These are phyloP conservation scores for Melanaphis sacchari DNA, from an alignment of 1,140 invertebrate species.

Conservation along the genomic window DNA sequence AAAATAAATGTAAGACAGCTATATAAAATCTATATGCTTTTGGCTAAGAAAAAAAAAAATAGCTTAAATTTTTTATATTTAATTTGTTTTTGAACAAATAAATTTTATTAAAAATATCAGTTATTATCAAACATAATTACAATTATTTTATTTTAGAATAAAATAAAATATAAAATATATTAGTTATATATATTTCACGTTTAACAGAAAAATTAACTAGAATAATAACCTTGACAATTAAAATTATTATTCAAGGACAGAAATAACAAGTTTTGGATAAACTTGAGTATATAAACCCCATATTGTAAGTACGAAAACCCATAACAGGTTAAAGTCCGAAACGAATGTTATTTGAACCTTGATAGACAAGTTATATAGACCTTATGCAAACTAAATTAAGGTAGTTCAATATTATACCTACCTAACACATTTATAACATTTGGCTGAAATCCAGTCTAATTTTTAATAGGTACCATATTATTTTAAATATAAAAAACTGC, in stretches of 20 bases:
- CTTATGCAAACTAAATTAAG: background rate
- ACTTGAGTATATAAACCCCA: background rate
- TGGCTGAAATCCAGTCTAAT: background rate
- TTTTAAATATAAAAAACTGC: background rate
- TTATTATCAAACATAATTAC: background rate
- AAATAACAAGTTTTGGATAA: slow-evolving; percentile 36
- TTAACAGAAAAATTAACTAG: background rate
- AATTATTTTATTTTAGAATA: background rate
- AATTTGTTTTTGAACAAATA: no score
- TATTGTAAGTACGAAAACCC: background rate
- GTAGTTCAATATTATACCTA: background rate
- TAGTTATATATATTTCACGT: background rate
- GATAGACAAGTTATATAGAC: background rate
- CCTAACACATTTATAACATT: background rate
- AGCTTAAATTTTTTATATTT: no score
- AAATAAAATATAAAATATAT: background rate
- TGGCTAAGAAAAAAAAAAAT: no score
- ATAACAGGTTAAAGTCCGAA: slow-evolving; percentile 8
- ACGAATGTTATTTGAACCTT: background rate
- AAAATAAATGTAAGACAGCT: no score
- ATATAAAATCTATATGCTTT: no score
- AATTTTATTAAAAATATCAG: background rate
- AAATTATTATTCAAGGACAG: slow-evolving; percentile 7
- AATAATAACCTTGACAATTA: slow-evolving; percentile 11
- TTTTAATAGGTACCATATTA: background rate